Evolutionary conservation across 2,113 vertebrate species (phyloP).

Genomic region (Tyto alba): DNA sequence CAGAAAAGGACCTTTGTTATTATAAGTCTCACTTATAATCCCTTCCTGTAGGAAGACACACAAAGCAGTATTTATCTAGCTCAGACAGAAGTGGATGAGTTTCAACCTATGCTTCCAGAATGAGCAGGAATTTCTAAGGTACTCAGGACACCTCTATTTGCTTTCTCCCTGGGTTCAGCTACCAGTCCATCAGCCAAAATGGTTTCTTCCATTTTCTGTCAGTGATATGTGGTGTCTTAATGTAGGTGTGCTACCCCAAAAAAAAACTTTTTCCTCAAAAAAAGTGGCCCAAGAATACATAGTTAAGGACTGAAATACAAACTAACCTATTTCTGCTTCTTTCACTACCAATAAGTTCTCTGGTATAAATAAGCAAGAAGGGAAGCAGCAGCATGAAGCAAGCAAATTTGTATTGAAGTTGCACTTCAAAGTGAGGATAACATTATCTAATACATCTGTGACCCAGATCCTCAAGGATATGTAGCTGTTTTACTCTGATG

Average conservation of each 20-base stretch:
- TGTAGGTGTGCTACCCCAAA: background rate
- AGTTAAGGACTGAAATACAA: background rate
- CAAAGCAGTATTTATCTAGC: background rate
- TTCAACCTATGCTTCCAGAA: background rate
- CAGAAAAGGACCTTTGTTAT: background rate
- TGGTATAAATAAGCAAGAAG: background rate
- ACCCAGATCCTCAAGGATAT: background rate
- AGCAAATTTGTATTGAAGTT: background rate
- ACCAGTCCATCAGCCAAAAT: background rate
- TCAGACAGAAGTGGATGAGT: background rate
- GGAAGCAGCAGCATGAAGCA: background rate
- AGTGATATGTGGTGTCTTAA: background rate
- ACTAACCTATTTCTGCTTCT: background rate
- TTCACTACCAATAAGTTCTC: background rate
- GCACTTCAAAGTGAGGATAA: conserved; percentile 1
- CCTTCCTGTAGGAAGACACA: background rate
- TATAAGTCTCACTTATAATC: background rate
- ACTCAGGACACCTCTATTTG: background rate
- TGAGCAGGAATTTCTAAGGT: background rate
- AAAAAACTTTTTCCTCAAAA: background rate
- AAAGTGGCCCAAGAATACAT: background rate
- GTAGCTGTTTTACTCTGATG: background rate
- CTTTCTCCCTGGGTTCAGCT: background rate
- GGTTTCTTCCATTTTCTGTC: background rate
- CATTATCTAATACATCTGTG: background rate